phyloP scores from a whole-genome alignment of 2,113 vertebrate genomes.

The Lontra canadensis region DNA sequence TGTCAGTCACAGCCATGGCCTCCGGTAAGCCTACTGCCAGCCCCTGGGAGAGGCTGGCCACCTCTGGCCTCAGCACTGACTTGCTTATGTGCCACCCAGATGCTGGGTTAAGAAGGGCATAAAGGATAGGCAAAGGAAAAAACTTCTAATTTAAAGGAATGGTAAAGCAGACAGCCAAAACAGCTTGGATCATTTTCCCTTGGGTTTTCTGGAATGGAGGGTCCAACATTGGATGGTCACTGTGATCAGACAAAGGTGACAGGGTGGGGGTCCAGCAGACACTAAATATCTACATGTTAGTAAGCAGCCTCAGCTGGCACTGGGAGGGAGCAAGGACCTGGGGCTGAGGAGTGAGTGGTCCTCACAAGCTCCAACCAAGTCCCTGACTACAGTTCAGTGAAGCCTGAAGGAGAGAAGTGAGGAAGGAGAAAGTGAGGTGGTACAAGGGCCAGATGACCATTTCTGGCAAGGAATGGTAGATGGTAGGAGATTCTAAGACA shows the following conservation, averaged over 20 bases:
- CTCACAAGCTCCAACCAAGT: too few species aligned
- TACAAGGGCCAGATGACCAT: background rate
- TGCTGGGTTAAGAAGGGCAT: background rate
- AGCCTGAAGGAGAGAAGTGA: background rate
- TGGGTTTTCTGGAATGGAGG: background rate
- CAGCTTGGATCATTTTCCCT: background rate
- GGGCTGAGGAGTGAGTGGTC: background rate
- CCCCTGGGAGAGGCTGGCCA: rapidly evolving
- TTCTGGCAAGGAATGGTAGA: background rate
- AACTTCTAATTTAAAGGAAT: background rate
- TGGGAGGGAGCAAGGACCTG: background rate
- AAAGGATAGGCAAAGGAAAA: background rate
- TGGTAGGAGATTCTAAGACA: background rate
- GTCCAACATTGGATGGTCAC: background rate
- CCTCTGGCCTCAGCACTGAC: background rate
- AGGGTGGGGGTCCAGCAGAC: background rate
- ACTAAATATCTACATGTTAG: background rate
- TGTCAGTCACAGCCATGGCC: background rate
- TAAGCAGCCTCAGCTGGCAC: background rate
- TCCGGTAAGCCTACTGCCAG: background rate
- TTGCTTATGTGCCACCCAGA: background rate
- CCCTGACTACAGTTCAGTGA: background rate
- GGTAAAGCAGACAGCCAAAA: background rate
- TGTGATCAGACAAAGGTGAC: background rate
- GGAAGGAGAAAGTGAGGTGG: background rate